A percentile compares a stretch with the other conserved stretches of the same genome.
phyloP scores from a whole-genome alignment of 2,888 invertebrate genomes.

The Ptychoptera albimana region DNA sequence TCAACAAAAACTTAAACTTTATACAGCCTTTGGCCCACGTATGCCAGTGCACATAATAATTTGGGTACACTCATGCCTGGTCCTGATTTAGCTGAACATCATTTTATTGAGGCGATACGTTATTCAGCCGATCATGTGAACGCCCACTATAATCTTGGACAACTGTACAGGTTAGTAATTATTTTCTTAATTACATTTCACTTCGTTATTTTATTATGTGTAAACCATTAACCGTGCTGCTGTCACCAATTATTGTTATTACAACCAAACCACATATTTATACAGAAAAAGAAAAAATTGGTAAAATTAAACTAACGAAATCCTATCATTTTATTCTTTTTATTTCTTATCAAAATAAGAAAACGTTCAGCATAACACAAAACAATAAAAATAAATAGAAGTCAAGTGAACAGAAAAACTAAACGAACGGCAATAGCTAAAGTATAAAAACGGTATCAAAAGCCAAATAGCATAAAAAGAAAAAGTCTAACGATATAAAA shows the following conservation, averaged over 20 bases:
- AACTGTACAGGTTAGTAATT: conserved; percentile 51
- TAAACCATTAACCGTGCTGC: not conserved
- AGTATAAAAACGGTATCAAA: too few relatives aligned
- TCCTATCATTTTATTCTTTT: too few relatives aligned
- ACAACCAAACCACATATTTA: too few relatives aligned
- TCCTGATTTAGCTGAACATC: conserved; percentile 46
- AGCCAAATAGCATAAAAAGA: too few relatives aligned
- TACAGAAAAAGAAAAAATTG: too few relatives aligned
- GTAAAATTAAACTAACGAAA: too few relatives aligned
- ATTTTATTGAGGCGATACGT: conserved; percentile 57
- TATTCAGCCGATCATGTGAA: conserved; percentile 64
- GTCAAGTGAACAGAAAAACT: too few relatives aligned
- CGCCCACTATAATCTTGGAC: conserved; percentile 72
- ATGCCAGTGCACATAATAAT: conserved; percentile 78
- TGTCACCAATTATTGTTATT: not conserved
- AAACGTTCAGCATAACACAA: too few relatives aligned
- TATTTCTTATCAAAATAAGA: too few relatives aligned
- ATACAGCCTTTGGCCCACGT: conserved; percentile 64
- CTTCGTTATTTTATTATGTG: not conserved
- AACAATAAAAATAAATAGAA: too few relatives aligned
- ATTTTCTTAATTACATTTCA: not conserved
- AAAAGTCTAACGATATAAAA: too few relatives aligned
- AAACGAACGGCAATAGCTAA: too few relatives aligned
- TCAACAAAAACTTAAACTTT: not conserved
- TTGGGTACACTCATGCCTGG: conserved; percentile 61